A percentile compares a stretch with the other conserved stretches of the same genome.
Conservation (phyloP, 2,888 invertebrate genomes). For the Drosophila parthenogenetica region DNA sequence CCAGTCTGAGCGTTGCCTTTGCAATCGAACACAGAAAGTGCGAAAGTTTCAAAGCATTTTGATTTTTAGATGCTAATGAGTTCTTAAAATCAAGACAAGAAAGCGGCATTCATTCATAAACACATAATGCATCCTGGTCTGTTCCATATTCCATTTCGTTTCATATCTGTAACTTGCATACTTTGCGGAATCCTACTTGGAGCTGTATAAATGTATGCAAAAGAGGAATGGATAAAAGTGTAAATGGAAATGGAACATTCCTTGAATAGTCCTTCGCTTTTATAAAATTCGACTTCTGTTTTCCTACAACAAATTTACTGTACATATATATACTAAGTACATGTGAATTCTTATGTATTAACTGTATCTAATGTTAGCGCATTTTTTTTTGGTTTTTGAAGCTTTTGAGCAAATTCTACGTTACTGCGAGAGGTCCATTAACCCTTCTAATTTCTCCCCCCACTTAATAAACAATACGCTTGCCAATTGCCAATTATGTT, state of each 20-base stretch:
- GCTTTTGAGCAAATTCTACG: slow-evolving; percentile 34
- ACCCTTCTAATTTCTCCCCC: slow-evolving; percentile 29
- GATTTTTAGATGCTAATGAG: not conserved
- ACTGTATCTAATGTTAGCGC: slow-evolving; percentile 17
- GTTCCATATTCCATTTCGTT: not conserved
- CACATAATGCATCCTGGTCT: slow-evolving; percentile 1
- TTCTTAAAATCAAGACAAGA: too few relatives aligned
- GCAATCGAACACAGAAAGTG: slow-evolving; percentile 36
- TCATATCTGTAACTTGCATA: not conserved
- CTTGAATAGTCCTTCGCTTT: slow-evolving; percentile 7
- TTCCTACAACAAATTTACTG: not conserved
- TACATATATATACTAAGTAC: not conserved
- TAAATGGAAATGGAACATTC: not conserved
- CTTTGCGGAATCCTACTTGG: not conserved
- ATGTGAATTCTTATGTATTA: slow-evolving; percentile 4
- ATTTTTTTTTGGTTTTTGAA: slow-evolving; percentile 34
- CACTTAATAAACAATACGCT: slow-evolving; percentile 46
- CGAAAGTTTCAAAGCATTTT: slow-evolving; percentile 16
- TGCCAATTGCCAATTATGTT: slow-evolving; percentile 56
- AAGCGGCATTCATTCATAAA: slow-evolving; percentile 4
- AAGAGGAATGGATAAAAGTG: too few relatives aligned
- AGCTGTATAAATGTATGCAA: not conserved
- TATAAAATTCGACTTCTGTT: slow-evolving; percentile 13
- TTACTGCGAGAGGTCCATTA: slow-evolving; percentile 28
- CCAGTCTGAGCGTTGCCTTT: slow-evolving; percentile 75